Conservation (phyloP, 2,888 invertebrate genomes). For the Choreutis nemorana region DNA sequence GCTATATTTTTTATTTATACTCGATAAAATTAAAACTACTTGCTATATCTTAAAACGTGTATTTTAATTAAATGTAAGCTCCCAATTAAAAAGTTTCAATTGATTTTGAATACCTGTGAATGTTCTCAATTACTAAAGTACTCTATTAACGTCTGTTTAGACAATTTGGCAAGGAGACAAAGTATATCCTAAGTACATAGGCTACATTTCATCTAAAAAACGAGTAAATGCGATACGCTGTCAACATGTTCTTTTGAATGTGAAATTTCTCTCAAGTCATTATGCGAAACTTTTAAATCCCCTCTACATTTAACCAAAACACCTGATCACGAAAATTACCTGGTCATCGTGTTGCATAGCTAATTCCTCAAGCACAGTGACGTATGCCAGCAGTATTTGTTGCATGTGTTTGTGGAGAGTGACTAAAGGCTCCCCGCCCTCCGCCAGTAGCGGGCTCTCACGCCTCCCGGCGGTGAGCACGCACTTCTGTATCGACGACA, state of each 20-base stretch:
- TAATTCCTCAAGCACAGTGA: slow-evolving; percentile 75
- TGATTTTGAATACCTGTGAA: too few relatives aligned
- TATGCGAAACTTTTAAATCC: neutral
- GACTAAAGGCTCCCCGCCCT: slow-evolving; percentile 25
- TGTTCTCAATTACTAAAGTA: too few relatives aligned
- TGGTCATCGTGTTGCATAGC: slow-evolving; percentile 75
- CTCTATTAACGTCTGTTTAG: too few relatives aligned
- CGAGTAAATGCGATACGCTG: too few relatives aligned
- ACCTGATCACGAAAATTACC: slow-evolving; percentile 21
- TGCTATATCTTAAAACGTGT: too few relatives aligned
- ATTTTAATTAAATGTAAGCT: too few relatives aligned
- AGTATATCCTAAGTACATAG: too few relatives aligned
- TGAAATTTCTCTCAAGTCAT: neutral
- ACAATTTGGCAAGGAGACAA: too few relatives aligned
- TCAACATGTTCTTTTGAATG: neutral
- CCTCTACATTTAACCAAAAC: neutral
- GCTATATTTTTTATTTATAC: too few relatives aligned
- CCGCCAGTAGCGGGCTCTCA: slow-evolving; percentile 49
- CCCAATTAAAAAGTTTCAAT: too few relatives aligned
- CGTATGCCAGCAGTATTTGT: slow-evolving; percentile 69
- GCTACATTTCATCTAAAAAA: too few relatives aligned
- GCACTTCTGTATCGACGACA: slow-evolving; percentile 50
- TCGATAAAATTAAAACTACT: too few relatives aligned
- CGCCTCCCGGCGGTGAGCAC: slow-evolving; percentile 38
- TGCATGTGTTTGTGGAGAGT: slow-evolving; percentile 55